These are phyloP conservation scores for Poeciliopsis presidionis DNA, from an alignment of 2,797 vertebrate species.

Conservation along the genomic window DNA sequence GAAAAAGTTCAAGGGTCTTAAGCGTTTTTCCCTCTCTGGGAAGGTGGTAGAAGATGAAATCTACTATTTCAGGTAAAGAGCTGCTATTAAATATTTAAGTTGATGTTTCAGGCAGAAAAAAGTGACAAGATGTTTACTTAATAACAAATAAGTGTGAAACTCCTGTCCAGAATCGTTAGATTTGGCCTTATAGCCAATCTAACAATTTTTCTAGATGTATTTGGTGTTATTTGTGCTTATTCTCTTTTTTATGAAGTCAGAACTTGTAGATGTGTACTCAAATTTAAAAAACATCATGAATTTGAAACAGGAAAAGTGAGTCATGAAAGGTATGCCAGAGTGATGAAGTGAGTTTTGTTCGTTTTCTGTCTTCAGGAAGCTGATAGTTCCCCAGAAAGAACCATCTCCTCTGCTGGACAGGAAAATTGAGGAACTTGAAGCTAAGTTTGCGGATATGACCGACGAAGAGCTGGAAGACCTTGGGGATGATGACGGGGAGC, in stretches of 20 bases:
- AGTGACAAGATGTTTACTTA: background rate
- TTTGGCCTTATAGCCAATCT: background rate
- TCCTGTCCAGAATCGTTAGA: background rate
- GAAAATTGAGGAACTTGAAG: conserved; percentile 97
- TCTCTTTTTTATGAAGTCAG: background rate
- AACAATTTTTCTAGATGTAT: background rate
- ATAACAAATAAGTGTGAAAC: background rate
- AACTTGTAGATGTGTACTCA: background rate
- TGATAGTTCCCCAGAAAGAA: conserved; percentile 96
- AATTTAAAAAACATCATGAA: background rate
- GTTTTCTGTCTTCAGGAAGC: conserved; percentile 83
- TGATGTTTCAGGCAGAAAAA: conserved; percentile 20
- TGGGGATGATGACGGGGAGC: conserved; percentile 94
- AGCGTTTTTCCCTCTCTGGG: conserved; percentile 95
- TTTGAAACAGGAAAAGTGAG: background rate
- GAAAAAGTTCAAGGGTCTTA: conserved; percentile 98
- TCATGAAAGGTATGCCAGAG: background rate
- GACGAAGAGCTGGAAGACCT: conserved; percentile 96
- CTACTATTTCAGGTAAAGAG: conserved; percentile 93
- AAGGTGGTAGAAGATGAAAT: conserved; percentile 99
- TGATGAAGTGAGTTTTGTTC: background rate
- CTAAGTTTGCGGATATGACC: conserved; percentile 97
- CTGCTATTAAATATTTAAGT: background rate
- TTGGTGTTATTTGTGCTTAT: background rate
- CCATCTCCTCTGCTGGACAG: conserved; percentile 94